Evolutionary conservation across 2,888 invertebrate species (phyloP).

Genomic region (Dicranocentrus wangi): DNA sequence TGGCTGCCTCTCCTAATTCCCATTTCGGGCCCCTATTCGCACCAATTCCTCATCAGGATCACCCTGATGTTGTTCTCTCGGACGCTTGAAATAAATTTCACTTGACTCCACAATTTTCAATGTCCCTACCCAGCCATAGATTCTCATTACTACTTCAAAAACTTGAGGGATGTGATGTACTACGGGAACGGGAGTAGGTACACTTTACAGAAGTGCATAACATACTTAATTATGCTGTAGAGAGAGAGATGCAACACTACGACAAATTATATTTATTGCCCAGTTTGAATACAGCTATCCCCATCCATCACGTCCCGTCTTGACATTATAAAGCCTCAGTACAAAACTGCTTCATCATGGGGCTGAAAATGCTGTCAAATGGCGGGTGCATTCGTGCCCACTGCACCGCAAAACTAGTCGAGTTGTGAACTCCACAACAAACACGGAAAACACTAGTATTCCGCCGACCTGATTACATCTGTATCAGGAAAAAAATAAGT

Average conservation of each 20-base stretch:
- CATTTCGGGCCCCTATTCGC: neutral
- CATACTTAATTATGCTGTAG: neutral
- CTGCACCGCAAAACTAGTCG: slow-evolving; percentile 11
- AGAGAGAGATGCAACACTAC: neutral
- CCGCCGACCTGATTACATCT: neutral
- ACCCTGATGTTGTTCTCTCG: no score
- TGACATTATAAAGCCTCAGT: neutral
- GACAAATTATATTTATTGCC: slow-evolving; percentile 43
- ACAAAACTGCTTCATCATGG: neutral
- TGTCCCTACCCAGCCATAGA: slow-evolving; percentile 44
- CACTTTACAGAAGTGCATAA: neutral
- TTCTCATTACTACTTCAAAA: no score
- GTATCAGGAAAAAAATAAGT: slow-evolving; percentile 1
- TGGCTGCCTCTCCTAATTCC: slow-evolving; percentile 36
- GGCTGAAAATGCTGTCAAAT: slow-evolving; percentile 41
- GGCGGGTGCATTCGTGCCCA: slow-evolving; percentile 35
- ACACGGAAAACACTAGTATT: neutral
- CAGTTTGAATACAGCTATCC: slow-evolving; percentile 8
- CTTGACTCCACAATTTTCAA: slow-evolving; percentile 26
- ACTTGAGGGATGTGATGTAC: no score
- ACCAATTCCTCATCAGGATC: slow-evolving; percentile 19
- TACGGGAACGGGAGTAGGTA: no score
- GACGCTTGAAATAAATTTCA: slow-evolving; percentile 17
- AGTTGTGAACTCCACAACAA: slow-evolving; percentile 6
- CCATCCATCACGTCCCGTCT: slow-evolving; percentile 8